Evolutionary conservation across 92 coral and sea anemone genomes (phyloP), one percentile per base, ranked within the genome.

Genomic region (Porites divaricata): DNA sequence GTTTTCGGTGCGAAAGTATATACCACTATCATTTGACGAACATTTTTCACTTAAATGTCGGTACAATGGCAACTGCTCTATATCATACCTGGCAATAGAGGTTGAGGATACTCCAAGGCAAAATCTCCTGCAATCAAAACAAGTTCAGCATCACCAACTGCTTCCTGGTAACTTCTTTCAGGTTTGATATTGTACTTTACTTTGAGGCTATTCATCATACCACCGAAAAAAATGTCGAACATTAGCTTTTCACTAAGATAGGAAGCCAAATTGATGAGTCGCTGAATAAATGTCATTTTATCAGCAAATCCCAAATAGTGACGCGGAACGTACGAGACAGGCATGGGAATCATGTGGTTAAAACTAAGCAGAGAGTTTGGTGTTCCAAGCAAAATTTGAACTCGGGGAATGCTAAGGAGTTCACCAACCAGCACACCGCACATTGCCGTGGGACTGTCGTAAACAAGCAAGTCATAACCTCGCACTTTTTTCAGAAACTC

Each of bases 251-350:
- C 23, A 28, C 35, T 28, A 59, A 77, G 24, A 53, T 57, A 77
- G 7, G 35, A 45, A 14, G 24, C 76, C 12, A 77, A 66, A 69
- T 91, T 91, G n/a, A 75, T 77, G 1, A 77, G 63, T 41, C 95
- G 83, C 62, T 88, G 84, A 21, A 91, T 6, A 56, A 91, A 91
- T 49, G 52, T 81, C 92, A 91, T 91, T 26, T 57, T 68, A 56
- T 56, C 85, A 12, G 90, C 57, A 23, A 74, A 85, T 25, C 70
- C 90, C 9, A 89, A 16, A 1, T 28, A 10, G 50, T 75, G 17
- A 22, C 48, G 74, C 1, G 95, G 95, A 35, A 91, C 80, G 51
- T 85, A 88, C 15, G 95, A 86, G 41, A 81, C 63, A 12, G 90
- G 85, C 45, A 35, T 35, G 45, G 45, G 45, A 35, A 35, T 35